Evolutionary conservation across 2,113 vertebrate genomes (phyloP), one percentile per base, ranked within the genome.

Genomic region (Oreocharis arfaki): DNA sequence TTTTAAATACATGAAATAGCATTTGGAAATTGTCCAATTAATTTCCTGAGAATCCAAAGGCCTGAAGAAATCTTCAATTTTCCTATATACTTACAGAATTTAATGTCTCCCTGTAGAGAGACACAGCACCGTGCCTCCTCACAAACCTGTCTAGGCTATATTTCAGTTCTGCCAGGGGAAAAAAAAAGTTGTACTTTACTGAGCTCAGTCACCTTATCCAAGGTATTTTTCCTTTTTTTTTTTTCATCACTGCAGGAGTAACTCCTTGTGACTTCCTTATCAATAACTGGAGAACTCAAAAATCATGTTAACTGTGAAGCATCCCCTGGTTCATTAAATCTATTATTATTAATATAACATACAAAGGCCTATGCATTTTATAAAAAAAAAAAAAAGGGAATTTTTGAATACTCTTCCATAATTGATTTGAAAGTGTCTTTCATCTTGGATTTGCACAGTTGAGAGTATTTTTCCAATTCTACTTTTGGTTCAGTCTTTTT

Each of bases 31-130:
- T 30, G 24, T 50, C 52, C 88, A 96, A 52, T 46, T 96, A 69
- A 95, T 96, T 67, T 95, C 87, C 74, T 94, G 59, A 95, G 65
- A 59, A 95, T 46, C 10, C 46, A 28, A 96, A 67, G 16, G 81
- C 90, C 49, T 80, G n/a, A 92, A 73, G 47, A 96, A 96, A 82
- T 53, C 17, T 69, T 84, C 24, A 39, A 39, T 90, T 96, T 96
- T 68, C 37, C 14, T 19, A 67, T 94, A 87, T 49, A 37, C 60
- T 84, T 89, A 50, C 3, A 67, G 68, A 90, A 89, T 69, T 61
- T 75, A 93, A 95, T 65, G 14, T 76, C 10, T 95, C 32, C 83
- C 70, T 75, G 17, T 70, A 56, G 87, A 94, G 39, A 61, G 33
- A 68, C 20, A 90, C 26, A 86, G 32, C 32, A 94, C 71, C n/a